These are phyloP conservation scores for Zootoca vivipara DNA, from an alignment of 2,113 vertebrate species.

Conservation along the genomic window DNA sequence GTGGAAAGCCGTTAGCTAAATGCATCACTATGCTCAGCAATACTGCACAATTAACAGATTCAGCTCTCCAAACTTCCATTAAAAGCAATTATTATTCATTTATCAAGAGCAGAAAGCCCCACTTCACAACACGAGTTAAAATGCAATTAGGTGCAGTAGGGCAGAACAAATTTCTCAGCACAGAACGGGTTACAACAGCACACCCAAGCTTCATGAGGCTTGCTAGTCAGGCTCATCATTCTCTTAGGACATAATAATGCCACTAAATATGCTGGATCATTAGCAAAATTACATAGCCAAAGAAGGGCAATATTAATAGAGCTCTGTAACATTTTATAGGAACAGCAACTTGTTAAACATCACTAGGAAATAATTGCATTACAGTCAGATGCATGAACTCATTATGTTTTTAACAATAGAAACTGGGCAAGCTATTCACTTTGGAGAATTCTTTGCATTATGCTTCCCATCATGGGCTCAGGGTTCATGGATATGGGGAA, in stretches of 20 bases:
- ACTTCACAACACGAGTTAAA: constrained; percentile 56
- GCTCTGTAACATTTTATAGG: constrained; percentile 69
- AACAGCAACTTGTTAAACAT: constrained; percentile 73
- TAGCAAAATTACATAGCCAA: constrained; percentile 76
- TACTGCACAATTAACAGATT: constrained; percentile 63
- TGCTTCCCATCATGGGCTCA: accelerated
- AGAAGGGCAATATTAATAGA: constrained; percentile 74
- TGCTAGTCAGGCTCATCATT: constrained; percentile 51
- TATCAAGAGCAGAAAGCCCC: constrained; percentile 57
- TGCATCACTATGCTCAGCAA: constrained; percentile 52
- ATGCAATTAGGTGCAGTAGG: constrained; percentile 53
- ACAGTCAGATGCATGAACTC: constrained; percentile 56
- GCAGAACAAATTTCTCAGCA: constrained; percentile 52
- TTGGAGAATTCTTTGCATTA: not conserved
- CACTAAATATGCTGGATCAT: constrained; percentile 68
- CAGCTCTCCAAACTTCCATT: constrained; percentile 60
- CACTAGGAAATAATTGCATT: constrained; percentile 70
- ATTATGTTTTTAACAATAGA: constrained; percentile 59
- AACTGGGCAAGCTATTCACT: constrained; percentile 16
- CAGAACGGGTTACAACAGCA: constrained; percentile 9
- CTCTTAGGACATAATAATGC: constrained; percentile 58
- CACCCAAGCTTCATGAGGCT: constrained; percentile 10
- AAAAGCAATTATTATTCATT: constrained; percentile 67
- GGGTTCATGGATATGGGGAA: not conserved
- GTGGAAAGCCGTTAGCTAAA: constrained; percentile 60